A percentile compares a stretch with the other conserved stretches of the same genome.
phyloP scores from a whole-genome alignment of 1,140 invertebrate genomes.

The Tetramorium simillimum region DNA sequence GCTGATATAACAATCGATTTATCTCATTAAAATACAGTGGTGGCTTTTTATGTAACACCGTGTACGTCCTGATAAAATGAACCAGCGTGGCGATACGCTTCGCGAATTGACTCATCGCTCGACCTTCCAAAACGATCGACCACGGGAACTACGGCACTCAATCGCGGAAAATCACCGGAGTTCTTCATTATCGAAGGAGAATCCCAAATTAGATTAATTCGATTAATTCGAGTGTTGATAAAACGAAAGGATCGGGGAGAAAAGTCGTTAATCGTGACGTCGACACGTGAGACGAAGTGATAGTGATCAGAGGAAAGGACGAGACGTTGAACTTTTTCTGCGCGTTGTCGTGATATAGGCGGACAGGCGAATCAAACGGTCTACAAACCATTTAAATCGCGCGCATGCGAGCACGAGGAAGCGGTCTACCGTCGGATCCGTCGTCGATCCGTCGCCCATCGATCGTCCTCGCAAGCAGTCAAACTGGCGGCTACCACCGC shows the following conservation, averaged over 20 bases:
- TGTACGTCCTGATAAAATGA: conserved; percentile 37
- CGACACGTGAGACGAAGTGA: neutral
- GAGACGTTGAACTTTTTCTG: neutral
- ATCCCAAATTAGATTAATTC: neutral
- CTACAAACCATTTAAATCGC: neutral
- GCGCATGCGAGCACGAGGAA: conserved; percentile 6
- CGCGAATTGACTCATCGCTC: conserved; percentile 52
- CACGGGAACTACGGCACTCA: neutral
- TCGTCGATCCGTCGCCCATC: conserved; percentile 24
- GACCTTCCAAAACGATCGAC: conserved; percentile 49
- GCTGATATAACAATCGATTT: neutral
- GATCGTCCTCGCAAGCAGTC: conserved; percentile 42
- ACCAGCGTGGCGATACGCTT: conserved; percentile 14
- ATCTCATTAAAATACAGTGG: neutral
- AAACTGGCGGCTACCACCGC: conserved; percentile 80
- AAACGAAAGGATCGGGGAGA: neutral
- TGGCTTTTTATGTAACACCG: neutral
- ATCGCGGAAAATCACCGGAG: neutral
- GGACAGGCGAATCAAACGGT: neutral
- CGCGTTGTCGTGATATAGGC: neutral
- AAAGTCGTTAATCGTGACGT: neutral
- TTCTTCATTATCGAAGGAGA: neutral
- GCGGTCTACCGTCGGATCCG: neutral
- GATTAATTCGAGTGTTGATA: neutral
- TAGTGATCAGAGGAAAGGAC: too few relatives aligned